Conservation (phyloP, 92 coral and sea anemone species). For the Plumapathes pennacea region DNA sequence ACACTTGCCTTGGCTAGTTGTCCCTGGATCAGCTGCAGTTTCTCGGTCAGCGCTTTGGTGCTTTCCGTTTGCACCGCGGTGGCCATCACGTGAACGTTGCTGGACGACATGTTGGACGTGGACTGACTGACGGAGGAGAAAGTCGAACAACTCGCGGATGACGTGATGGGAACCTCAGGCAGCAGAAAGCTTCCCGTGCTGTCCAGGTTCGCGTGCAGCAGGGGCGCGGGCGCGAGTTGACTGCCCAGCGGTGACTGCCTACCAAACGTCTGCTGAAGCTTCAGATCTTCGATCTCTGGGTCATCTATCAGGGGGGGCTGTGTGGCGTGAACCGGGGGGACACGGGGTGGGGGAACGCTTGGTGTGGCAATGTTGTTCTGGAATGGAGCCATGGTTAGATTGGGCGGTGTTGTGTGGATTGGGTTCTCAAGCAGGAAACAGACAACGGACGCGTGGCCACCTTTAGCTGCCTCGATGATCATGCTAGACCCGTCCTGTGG, state of each 20-base stretch:
- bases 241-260: slow-evolving; percentile 63
- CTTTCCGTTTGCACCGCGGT: slow-evolving; percentile 89
- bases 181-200: slow-evolving; percentile 57
- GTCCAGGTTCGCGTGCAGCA: slow-evolving; percentile 67
- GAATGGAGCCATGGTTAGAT: slow-evolving; percentile 78
- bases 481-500: slow-evolving; percentile 91
- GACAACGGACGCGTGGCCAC: slow-evolving; percentile 97
- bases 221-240: slow-evolving; percentile 56
- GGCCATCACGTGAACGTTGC: slow-evolving; percentile 60
- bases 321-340: slow-evolving; percentile 95
- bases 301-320: slow-evolving; percentile 88
- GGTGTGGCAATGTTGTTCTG: slow-evolving; percentile 80
- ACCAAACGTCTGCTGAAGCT: slow-evolving; percentile 43
- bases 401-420: slow-evolving; percentile 84
- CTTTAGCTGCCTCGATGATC: slow-evolving; percentile 96
- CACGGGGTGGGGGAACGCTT: slow-evolving; percentile 93
- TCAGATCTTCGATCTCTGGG: slow-evolving; percentile 71
- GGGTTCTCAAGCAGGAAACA: slow-evolving; percentile 91
- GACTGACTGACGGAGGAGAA: slow-evolving; percentile 73
- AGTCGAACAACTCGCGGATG: slow-evolving; percentile 69
- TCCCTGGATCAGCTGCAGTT: slow-evolving; percentile 81
- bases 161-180: slow-evolving; percentile 67
- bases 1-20: slow-evolving; percentile 80
- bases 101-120: slow-evolving; percentile 58
- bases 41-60: slow-evolving; percentile 70